Base-by-base conservation (phyloP, 2,888 invertebrate genomes). In the Micoletzkya japonica region DNA sequence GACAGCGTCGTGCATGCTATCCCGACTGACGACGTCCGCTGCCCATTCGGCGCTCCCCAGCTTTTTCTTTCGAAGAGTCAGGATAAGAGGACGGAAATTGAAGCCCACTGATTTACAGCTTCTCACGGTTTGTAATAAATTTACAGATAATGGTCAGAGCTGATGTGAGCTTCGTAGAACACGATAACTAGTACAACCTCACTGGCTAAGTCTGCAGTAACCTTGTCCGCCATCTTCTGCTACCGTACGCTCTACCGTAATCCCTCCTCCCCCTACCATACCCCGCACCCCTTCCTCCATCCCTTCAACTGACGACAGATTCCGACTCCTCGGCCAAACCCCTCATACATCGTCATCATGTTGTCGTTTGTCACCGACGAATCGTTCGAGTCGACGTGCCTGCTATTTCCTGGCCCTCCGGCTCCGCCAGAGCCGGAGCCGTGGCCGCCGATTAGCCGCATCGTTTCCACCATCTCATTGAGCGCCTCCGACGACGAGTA, bases 401-500 rank as follows among this genome's bases (percentile, higher is more conserved):
- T n/a, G n/a, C n/a, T n/a, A n/a, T n/a, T n/a, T n/a, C n/a, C n/a
- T n/a, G n/a, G n/a, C n/a, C n/a, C n/a, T n/a, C n/a, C n/a, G n/a
- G n/a, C n/a, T n/a, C n/a, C n/a, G n/a, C n/a, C n/a, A n/a, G n/a
- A n/a, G n/a, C n/a, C n/a, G n/a, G n/a, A n/a, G n/a, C 91, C 90
- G 73, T 92, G 87, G 86, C 91, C n/a, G 89, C 75, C 90, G 89
- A 78, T 71, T 56, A 84, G 63, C 24, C 83, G 75, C 73, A 83
- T 72, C 26, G 78, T 78, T 3, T 82, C 83, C 50, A 85, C 54
- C 73, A 81, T 76, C 24, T 81, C 82, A 20, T 78, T 76, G 76
- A 98, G 89, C 70, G 93, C 91, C 89, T 98, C 98, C 87, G 97
- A 96, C 81, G 96, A 96, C 84, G 97, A 97, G 88, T 95, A 97